These are phyloP conservation scores for Drosophila ustulata DNA, from an alignment of 2,888 invertebrate species.

Conservation along the genomic window DNA sequence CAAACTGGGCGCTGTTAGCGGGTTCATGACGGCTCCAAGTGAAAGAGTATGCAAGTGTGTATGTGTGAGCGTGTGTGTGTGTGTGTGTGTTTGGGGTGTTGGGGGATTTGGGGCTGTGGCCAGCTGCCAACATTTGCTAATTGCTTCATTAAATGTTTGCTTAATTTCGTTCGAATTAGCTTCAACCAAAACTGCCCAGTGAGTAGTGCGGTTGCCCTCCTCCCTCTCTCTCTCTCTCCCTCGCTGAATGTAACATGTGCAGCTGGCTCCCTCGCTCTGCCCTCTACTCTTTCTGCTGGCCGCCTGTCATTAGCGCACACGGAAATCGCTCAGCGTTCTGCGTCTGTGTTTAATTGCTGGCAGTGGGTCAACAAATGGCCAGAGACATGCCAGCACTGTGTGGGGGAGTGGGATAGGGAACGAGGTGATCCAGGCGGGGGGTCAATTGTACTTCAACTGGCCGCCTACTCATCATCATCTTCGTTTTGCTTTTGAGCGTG, in stretches of 20 bases:
- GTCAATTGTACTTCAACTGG: slow-evolving; percentile 18
- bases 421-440: neutral
- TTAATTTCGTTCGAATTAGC: slow-evolving; percentile 79
- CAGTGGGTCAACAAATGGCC: slow-evolving; percentile 52
- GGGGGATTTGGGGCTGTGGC: slow-evolving; percentile 16
- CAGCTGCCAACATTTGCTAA: slow-evolving; percentile 72
- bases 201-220: neutral
- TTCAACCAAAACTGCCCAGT: slow-evolving; percentile 40
- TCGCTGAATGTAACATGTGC: slow-evolving; percentile 18
- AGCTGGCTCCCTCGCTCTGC: neutral
- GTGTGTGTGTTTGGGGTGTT: neutral
- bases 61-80: neutral
- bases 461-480: neutral
- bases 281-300: slow-evolving; percentile 1
- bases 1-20: slow-evolving; percentile 53
- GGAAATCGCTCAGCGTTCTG: slow-evolving; percentile 46
- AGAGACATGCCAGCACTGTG: slow-evolving; percentile 6
- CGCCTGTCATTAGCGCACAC: slow-evolving; percentile 50
- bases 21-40: neutral
- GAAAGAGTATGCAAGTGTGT: neutral
- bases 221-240: neutral
- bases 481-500: neutral
- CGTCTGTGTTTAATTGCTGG: slow-evolving; percentile 58
- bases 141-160: slow-evolving; percentile 81
- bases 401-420: neutral